These are phyloP conservation scores for Ypsolopha sequella DNA, from an alignment of 2,888 invertebrate species.

Conservation along the genomic window DNA sequence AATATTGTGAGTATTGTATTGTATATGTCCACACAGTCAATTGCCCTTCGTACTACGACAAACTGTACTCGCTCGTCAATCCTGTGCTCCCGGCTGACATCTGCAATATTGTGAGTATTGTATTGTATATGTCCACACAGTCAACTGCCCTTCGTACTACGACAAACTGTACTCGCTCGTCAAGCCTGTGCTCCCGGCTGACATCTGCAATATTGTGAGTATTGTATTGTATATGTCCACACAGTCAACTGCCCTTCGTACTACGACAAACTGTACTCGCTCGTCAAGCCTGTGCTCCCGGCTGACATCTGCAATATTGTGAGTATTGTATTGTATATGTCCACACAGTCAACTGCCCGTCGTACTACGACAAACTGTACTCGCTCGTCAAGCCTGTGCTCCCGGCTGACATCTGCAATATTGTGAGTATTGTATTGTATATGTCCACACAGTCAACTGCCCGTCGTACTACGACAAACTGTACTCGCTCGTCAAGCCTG, in stretches of 20 bases:
- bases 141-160: constrained; percentile 47
- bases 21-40: constrained; percentile 43
- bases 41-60: constrained; percentile 47
- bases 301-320: constrained; percentile 40
- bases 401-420: constrained; percentile 35
- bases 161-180: constrained; percentile 46
- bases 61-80: constrained; percentile 42
- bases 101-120: constrained; percentile 41
- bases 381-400: constrained; percentile 41
- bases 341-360: constrained; percentile 43
- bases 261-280: constrained; percentile 42
- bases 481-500: constrained; percentile 41
- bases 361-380: constrained; percentile 45
- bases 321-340: no score
- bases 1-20: constrained; percentile 46
- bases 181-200: constrained; percentile 39
- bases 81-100: constrained; percentile 39
- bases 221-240: no score
- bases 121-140: constrained; percentile 34
- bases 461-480: constrained; percentile 48
- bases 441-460: constrained; percentile 42
- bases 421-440: no score
- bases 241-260: constrained; percentile 45
- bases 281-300: constrained; percentile 44
- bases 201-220: constrained; percentile 42